Percentiles rank a stretch among this genome's conserved stretches.
These are phyloP conservation scores for Epizoanthus rinbou DNA, from an alignment of 92 coral and sea anemone genomes.

Conservation along the genomic window DNA sequence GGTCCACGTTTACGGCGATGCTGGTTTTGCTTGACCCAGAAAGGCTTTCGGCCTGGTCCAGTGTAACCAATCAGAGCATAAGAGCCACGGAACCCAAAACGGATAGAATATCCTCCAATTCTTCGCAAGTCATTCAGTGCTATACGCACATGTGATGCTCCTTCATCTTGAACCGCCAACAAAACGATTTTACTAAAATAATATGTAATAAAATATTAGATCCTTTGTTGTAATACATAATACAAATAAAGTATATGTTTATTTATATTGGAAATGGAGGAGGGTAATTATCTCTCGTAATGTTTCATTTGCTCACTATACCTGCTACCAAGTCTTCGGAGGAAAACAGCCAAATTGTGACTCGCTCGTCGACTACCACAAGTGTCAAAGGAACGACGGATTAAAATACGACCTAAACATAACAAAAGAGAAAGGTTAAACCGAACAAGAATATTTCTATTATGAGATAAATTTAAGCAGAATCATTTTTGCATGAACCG, in stretches of 20 bases:
- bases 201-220: too few relatives aligned
- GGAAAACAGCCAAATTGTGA: constrained; percentile 20
- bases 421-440: not conserved
- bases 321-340: constrained; percentile 27
- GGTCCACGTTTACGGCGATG: constrained; percentile 14
- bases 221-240: too few relatives aligned
- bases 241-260: too few relatives aligned
- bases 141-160: not conserved
- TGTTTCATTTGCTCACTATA: not conserved
- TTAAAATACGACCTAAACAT: constrained; percentile 9
- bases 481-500: not conserved
- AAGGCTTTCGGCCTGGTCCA: constrained; percentile 27
- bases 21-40: constrained; percentile 17
- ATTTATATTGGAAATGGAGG: too few relatives aligned
- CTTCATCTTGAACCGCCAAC: constrained; percentile 17
- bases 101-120: constrained; percentile 17
- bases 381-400: constrained; percentile 22
- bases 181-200: constrained; percentile 20
- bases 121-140: constrained; percentile 10
- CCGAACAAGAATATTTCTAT: not conserved
- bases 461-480: not conserved
- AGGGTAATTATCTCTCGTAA: too few relatives aligned
- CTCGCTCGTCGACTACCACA: constrained; percentile 11
- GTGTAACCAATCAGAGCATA: constrained; percentile 45
- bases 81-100: constrained; percentile 38